Conservation (phyloP, 2,797 vertebrate species). For the Thalassophryne amazonica region DNA sequence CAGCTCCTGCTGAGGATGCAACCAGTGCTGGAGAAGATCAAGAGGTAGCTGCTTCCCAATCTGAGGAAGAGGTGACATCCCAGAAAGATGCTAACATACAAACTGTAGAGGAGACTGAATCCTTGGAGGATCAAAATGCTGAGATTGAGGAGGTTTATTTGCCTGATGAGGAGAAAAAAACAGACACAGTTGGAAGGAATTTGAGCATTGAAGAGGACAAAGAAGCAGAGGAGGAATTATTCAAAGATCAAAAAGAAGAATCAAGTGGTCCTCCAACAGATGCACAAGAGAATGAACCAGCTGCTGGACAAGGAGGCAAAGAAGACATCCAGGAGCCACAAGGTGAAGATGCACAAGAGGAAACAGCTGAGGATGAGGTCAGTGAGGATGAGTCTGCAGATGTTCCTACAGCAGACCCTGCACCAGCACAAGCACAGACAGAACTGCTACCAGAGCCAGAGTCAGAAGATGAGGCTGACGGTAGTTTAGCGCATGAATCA, state of each 20-base stretch:
- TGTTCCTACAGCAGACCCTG: slow-evolving; percentile 4
- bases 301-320: slow-evolving; percentile 1
- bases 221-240: slow-evolving; percentile 5
- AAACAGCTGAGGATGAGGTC: slow-evolving; percentile 2
- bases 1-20: slow-evolving; percentile 7
- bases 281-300: slow-evolving; percentile 3
- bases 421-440: neutral
- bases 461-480: neutral
- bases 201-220: neutral
- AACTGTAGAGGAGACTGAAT: slow-evolving; percentile 1
- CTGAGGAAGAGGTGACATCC: slow-evolving; percentile 13
- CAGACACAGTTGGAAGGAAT: slow-evolving; percentile 8
- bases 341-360: slow-evolving; percentile 6
- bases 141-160: slow-evolving; percentile 8
- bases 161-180: slow-evolving; percentile 16
- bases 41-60: slow-evolving; percentile 5
- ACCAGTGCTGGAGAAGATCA: slow-evolving; percentile 16
- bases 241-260: slow-evolving; percentile 22
- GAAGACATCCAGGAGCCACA: slow-evolving; percentile 6
- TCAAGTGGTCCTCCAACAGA: slow-evolving; percentile 5
- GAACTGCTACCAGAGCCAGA: neutral
- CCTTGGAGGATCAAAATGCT: slow-evolving; percentile 7
- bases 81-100: slow-evolving; percentile 21
- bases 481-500: neutral
- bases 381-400: neutral